Evolutionary conservation across 2,888 invertebrate species (phyloP).

Genomic region (Petrolisthes cinctipes): DNA sequence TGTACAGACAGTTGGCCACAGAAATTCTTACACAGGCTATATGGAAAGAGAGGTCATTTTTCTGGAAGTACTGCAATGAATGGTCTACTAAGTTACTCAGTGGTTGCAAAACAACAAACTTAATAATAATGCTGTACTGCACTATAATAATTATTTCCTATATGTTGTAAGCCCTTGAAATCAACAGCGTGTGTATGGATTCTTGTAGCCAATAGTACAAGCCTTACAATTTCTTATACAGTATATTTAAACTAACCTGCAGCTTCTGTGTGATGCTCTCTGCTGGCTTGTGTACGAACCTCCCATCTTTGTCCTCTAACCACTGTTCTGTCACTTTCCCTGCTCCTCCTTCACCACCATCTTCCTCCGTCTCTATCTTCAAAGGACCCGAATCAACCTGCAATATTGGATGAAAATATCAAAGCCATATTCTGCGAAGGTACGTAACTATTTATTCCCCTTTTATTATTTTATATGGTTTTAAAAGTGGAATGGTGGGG

Average conservation of each 20-base stretch:
- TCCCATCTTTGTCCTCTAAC: constrained; percentile 44
- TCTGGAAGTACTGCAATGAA: too few species aligned
- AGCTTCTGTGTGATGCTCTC: constrained; percentile 69
- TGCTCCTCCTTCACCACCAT: constrained; percentile 69
- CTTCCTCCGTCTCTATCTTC: constrained; percentile 54
- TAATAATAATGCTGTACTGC: too few species aligned
- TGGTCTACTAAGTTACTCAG: too few species aligned
- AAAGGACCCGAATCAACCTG: constrained; percentile 29
- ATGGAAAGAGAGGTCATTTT: too few species aligned
- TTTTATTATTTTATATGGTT: constrained; percentile 4
- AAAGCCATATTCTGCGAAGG: not conserved
- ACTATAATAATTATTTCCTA: too few species aligned
- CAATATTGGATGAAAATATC: too few species aligned
- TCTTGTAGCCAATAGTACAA: not conserved
- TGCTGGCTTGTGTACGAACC: constrained; percentile 72
- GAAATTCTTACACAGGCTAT: too few species aligned
- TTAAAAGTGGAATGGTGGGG: not conserved
- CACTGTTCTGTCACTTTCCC: not conserved
- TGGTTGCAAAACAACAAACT: too few species aligned
- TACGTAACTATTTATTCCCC: not conserved
- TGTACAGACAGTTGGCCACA: too few species aligned
- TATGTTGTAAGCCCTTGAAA: too few species aligned
- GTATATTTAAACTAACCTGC: constrained; percentile 42
- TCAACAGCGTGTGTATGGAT: too few species aligned
- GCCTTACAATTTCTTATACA: not conserved